Evolutionary conservation across 1,140 invertebrate genomes (phyloP).

Genomic region (Lasioglossum baleicum): DNA sequence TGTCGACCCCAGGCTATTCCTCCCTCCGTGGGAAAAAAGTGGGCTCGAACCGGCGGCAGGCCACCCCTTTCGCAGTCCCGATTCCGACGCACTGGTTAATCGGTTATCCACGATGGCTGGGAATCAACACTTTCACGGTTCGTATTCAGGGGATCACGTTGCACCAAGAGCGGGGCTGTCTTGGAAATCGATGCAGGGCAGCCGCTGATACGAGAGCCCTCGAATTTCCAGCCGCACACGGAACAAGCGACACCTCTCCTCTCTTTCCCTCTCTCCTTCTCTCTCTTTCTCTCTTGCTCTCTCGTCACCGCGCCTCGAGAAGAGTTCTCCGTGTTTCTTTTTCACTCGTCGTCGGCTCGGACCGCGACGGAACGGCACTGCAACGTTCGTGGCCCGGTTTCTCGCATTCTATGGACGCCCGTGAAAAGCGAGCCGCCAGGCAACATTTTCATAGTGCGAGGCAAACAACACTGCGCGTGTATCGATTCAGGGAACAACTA

Average conservation of each 20-base stretch:
- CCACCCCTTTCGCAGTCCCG: no score
- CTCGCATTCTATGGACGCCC: neutral
- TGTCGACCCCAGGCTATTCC: no score
- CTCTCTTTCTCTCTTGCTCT: no score
- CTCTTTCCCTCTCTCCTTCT: no score
- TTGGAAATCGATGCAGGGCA: constrained; percentile 44
- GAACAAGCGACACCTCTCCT: no score
- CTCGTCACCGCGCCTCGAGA: no score
- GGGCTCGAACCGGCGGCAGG: no score
- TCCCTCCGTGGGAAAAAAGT: no score
- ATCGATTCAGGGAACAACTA: constrained; percentile 62
- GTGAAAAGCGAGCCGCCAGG: constrained; percentile 5
- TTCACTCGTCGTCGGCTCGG: neutral
- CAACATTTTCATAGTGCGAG: constrained; percentile 51
- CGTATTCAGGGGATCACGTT: neutral
- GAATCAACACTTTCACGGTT: neutral
- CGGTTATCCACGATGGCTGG: neutral
- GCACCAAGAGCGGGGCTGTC: constrained; percentile 4
- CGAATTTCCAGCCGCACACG: neutral
- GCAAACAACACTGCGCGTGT: constrained; percentile 61
- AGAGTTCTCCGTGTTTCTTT: neutral
- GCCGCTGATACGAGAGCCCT: neutral
- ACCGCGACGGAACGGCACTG: neutral
- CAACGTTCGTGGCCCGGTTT: neutral
- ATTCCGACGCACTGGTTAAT: neutral